A percentile compares a stretch with the other conserved stretches of the same genome.
Conservation (phyloP, 2,888 invertebrate species). For the Rhingia rostrata region DNA sequence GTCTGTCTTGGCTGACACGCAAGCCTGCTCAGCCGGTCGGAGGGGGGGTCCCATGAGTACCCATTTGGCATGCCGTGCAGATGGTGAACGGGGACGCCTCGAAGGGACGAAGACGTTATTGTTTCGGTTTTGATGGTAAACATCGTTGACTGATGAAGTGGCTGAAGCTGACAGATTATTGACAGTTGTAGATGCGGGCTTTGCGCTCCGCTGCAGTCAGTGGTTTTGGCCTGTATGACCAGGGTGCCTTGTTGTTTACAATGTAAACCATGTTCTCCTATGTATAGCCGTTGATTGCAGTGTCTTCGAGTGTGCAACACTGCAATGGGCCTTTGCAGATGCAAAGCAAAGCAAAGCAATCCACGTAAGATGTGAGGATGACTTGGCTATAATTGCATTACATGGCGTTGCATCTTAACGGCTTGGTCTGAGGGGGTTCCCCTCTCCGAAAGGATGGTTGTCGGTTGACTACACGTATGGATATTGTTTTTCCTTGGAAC, state of each 20-base stretch:
- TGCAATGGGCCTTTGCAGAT: background rate
- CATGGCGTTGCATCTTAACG: constrained; percentile 53
- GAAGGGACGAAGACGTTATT: constrained; percentile 13
- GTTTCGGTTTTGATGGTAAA: constrained; percentile 62
- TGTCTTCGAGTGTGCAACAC: background rate
- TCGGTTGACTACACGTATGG: constrained; percentile 13
- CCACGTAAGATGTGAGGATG: constrained; percentile 23
- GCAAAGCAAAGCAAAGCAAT: constrained; percentile 9
- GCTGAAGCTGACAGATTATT: constrained; percentile 73
- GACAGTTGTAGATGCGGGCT: constrained; percentile 70
- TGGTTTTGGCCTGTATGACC: constrained; percentile 52
- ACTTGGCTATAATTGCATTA: constrained; percentile 60
- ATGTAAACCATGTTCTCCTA: constrained; percentile 46
- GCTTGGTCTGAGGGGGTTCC: background rate
- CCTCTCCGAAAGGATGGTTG: background rate
- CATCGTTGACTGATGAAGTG: constrained; percentile 72
- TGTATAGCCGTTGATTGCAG: constrained; percentile 13
- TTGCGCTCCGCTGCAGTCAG: constrained; percentile 37
- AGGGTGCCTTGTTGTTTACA: constrained; percentile 67
- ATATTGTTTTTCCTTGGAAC: constrained; percentile 53
- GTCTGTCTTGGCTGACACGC: constrained; percentile 54
- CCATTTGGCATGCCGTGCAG: constrained; percentile 1
- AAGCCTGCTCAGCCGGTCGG: constrained; percentile 20
- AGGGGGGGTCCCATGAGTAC: constrained; percentile 35
- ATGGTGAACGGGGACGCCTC: background rate